Evolutionary conservation across 2,888 invertebrate genomes (phyloP).

Genomic region (Stegophylla sp.): DNA sequence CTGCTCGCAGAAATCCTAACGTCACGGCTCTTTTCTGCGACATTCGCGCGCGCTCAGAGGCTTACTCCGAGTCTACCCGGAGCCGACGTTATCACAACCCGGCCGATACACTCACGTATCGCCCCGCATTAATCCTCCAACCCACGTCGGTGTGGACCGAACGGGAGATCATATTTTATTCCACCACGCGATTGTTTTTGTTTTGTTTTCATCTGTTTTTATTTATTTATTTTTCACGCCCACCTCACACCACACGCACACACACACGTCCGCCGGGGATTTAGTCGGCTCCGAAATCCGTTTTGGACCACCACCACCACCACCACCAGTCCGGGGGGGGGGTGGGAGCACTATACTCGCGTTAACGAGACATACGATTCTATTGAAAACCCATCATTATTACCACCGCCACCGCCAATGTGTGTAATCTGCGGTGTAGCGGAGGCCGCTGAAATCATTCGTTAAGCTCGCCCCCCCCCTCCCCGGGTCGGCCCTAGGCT

Average conservation of each 20-base stretch:
- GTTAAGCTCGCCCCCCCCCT: neutral
- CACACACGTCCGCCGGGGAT: neutral
- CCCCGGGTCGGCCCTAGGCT: neutral
- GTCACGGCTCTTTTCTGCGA: no score
- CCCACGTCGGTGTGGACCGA: no score
- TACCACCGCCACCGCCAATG: neutral
- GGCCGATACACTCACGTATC: no score
- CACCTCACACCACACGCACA: neutral
- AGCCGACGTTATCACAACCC: no score
- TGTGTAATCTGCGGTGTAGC: constrained; percentile 4
- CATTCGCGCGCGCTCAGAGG: no score
- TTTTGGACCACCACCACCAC: no score
- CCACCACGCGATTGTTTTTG: neutral
- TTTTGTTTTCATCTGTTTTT: neutral
- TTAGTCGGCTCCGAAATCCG: neutral
- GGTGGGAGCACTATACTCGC: no score
- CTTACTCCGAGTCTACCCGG: no score
- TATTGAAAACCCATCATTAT: constrained; percentile 38
- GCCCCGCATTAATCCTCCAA: no score
- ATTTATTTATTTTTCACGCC: neutral
- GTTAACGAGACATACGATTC: constrained; percentile 1
- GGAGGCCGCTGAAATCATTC: constrained; percentile 16
- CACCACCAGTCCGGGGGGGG: neutral
- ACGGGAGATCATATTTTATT: no score
- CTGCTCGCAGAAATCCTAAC: no score